Evolutionary conservation across 2,797 vertebrate species (phyloP), one percentile per base, ranked within the genome.

Genomic region (Heterohyrax brucei): DNA sequence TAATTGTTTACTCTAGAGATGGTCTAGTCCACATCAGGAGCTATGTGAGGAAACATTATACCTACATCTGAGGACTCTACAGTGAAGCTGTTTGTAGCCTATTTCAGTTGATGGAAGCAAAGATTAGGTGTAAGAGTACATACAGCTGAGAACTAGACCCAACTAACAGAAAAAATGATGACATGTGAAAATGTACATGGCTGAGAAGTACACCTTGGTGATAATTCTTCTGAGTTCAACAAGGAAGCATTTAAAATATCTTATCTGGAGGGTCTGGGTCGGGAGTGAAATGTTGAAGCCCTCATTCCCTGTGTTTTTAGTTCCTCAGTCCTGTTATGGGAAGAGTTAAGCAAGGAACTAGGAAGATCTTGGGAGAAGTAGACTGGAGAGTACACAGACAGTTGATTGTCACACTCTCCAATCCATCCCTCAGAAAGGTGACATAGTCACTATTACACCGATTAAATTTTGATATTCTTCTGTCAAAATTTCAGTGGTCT

Each of bases 21-120:
- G 66, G 76, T 82, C 78, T 72, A 89, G 46, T 92, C 87, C 94
- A 85, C 62, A 62, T 64, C 70, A 97, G 50, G 56, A 86, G 77
- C 24, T 96, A 61, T 95, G 14, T 77, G 84, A 96, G 89, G 44
- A 62, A 93, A 33, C 0, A n/a, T 28, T 75, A 2, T 46, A 46
- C 22, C 22, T 78, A 39, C 6, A 61, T 24, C 39, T 28, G 5
- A 86, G 77, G 46, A 77, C 14, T 56, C 3, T 61, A 1, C 5
- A n/a, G 0, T 59, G 6, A 1, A 77, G 2, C n/a, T 77, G 4
- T 14, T 9, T 18, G 39, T 14, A 19, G 9, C 78, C 1, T 0
- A 1, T 53, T 89, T 93, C 22, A 87, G 22, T 4, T 18, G 79
- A 30, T 53, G 10, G n/a, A 72, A 56, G 48, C 79, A 19, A 18